Evolutionary conservation across 2,888 invertebrate species (phyloP).

Genomic region (Neoitamus cyanurus): DNA sequence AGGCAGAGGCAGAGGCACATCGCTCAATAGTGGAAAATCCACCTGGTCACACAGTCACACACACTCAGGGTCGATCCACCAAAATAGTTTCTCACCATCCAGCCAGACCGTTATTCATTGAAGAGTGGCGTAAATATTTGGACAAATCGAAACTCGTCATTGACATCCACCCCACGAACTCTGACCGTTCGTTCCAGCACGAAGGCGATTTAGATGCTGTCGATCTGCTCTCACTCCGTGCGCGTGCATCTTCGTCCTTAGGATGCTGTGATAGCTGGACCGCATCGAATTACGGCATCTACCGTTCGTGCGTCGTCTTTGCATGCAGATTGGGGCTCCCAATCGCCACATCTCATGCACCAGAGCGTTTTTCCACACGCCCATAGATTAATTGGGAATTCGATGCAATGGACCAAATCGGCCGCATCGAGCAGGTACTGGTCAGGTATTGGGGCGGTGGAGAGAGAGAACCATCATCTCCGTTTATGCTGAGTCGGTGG

Average conservation of each 20-base stretch:
- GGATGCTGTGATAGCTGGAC: neutral
- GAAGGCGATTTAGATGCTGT: neutral
- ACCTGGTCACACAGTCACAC: neutral
- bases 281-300: neutral
- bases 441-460: neutral
- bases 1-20: neutral
- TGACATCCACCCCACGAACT: neutral
- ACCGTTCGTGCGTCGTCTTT: neutral
- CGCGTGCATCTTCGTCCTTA: neutral
- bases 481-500: conserved; percentile 25
- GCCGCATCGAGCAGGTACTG: neutral
- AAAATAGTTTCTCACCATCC: neutral
- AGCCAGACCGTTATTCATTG: neutral
- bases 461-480: neutral
- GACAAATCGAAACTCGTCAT: neutral
- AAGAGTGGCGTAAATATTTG: neutral
- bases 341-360: neutral
- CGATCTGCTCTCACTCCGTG: neutral
- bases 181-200: neutral
- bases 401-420: neutral
- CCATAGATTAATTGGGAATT: neutral
- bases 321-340: neutral
- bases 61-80: neutral
- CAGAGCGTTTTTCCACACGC: neutral
- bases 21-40: neutral